phyloP scores from a whole-genome alignment of 2,797 vertebrate species.

The Tiaroga cobitis region DNA sequence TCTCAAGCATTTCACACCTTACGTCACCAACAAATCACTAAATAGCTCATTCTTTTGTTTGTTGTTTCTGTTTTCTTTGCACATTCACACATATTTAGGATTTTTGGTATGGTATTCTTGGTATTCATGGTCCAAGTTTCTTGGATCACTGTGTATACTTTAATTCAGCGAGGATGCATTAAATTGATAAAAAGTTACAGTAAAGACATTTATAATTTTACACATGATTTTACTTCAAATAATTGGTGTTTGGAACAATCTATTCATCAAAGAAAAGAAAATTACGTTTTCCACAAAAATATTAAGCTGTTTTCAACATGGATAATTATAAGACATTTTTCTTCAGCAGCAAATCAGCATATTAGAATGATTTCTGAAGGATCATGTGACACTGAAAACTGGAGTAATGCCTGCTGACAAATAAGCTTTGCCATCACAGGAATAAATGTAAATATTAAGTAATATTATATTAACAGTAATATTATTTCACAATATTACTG shows the following conservation, averaged over 20 bases:
- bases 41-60: slow-evolving; percentile 13
- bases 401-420: not conserved
- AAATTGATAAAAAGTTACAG: not conserved
- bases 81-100: not conserved
- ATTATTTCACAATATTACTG: not conserved
- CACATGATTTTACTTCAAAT: not conserved
- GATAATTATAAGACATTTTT: not conserved
- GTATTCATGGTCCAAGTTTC: not conserved
- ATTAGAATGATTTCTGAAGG: not conserved
- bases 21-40: slow-evolving; percentile 34
- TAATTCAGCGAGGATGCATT: not conserved
- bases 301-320: too few relatives aligned
- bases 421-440: not conserved
- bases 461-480: too few relatives aligned
- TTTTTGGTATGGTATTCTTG: not conserved
- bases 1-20: slow-evolving; percentile 24
- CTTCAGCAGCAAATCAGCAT: not conserved
- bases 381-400: not conserved
- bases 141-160: not conserved
- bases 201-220: not conserved
- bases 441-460: not conserved
- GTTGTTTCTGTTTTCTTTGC: slow-evolving; percentile 7
- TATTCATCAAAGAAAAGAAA: not conserved
- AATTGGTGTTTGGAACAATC: not conserved
- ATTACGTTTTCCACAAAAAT: not conserved